These are phyloP conservation scores for Oriolus oriolus DNA, from an alignment of 2,113 vertebrate species.

Conservation along the genomic window DNA sequence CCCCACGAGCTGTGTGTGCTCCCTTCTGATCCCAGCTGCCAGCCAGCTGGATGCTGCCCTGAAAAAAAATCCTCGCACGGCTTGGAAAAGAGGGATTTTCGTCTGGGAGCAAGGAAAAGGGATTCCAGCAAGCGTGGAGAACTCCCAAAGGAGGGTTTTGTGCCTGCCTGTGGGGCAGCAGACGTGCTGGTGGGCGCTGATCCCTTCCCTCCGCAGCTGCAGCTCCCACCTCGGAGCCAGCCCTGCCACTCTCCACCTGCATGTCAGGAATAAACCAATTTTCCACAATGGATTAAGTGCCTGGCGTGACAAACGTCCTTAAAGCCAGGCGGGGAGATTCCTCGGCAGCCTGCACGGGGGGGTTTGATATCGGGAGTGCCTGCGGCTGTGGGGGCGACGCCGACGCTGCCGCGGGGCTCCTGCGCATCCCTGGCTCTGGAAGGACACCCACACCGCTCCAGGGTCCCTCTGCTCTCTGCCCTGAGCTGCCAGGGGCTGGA, in stretches of 20 bases:
- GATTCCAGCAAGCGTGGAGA: background rate
- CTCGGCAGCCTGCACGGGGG: background rate
- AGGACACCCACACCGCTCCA: background rate
- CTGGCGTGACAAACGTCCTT: constrained; percentile 36
- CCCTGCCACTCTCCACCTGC: background rate
- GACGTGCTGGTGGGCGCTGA: background rate
- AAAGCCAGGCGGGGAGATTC: background rate
- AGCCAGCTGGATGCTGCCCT: background rate
- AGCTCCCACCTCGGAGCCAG: background rate
- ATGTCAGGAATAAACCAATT: background rate
- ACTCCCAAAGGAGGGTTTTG: background rate
- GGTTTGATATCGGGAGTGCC: background rate
- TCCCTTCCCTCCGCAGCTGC: background rate
- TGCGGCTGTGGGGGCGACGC: background rate
- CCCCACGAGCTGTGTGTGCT: background rate
- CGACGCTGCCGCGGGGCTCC: background rate
- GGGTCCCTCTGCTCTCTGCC: background rate
- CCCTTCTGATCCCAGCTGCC: background rate
- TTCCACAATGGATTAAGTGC: background rate
- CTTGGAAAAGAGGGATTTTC: background rate
- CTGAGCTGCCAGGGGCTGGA: background rate
- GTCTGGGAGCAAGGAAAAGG: background rate
- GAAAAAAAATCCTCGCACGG: background rate
- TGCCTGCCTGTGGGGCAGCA: background rate
- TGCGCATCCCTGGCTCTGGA: background rate